Percentiles rank a stretch among this genome's conserved stretches.
Conservation (phyloP, 2,113 vertebrate species). For the Sprattus sprattus region DNA sequence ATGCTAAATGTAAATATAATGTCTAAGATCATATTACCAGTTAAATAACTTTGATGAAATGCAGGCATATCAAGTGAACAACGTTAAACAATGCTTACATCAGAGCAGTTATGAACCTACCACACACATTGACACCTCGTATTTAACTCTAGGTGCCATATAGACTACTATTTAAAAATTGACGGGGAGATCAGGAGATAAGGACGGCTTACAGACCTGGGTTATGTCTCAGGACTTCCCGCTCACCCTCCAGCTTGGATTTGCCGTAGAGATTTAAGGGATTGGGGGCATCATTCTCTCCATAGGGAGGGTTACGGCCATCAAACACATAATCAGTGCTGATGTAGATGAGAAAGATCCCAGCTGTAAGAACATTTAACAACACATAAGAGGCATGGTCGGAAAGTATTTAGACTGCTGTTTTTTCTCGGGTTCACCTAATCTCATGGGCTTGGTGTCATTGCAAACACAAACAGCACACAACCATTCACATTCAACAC, state of each 20-base stretch:
- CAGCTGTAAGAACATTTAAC: conserved; percentile 45
- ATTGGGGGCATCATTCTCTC: conserved; percentile 84
- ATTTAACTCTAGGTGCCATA: not conserved
- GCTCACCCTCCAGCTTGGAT: conserved; percentile 91
- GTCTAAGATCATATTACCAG: too few species aligned
- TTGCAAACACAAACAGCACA: not conserved
- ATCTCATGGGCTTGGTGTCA: not conserved
- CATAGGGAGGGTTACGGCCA: conserved; percentile 89
- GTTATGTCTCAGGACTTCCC: conserved; percentile 81
- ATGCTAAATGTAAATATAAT: too few species aligned
- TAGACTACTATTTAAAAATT: not conserved
- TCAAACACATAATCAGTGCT: conserved; percentile 97
- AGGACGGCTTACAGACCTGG: conserved; percentile 72
- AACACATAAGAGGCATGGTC: not conserved
- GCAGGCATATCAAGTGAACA: not conserved
- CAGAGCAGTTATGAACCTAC: not conserved
- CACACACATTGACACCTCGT: not conserved
- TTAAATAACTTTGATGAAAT: too few species aligned
- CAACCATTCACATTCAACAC: not conserved
- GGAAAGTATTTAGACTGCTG: not conserved
- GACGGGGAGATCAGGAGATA: not conserved
- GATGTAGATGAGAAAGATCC: conserved; percentile 88
- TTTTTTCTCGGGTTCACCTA: not conserved
- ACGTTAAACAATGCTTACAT: not conserved
- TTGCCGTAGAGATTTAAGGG: conserved; percentile 91